phyloP scores from a whole-genome alignment of 2,888 invertebrate genomes.

The Harpalus rubripes region DNA sequence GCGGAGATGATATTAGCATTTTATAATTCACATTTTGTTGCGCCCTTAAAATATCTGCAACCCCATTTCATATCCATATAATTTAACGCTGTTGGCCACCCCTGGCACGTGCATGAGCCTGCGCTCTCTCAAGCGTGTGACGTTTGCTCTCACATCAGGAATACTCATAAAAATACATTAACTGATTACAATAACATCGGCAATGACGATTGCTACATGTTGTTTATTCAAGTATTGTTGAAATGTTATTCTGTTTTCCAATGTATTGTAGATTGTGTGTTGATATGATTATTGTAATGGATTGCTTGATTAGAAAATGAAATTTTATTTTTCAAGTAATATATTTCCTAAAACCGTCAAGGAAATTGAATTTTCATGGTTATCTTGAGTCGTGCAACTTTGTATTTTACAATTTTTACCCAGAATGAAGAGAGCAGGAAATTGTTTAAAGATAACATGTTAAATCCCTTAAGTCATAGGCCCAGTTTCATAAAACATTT shows the following conservation, averaged over 20 bases:
- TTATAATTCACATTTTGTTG: constrained; percentile 30
- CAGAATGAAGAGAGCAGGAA: too few species aligned
- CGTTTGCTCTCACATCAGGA: constrained; percentile 67
- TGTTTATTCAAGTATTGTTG: constrained; percentile 32
- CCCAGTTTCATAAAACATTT: too few species aligned
- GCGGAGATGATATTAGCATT: background rate
- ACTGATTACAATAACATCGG: constrained; percentile 73
- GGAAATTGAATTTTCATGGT: too few species aligned
- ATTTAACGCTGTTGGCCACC: constrained; percentile 62
- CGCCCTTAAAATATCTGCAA: constrained; percentile 48
- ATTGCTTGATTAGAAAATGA: background rate
- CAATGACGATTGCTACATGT: background rate
- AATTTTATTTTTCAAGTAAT: too few species aligned
- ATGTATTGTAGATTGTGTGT: background rate
- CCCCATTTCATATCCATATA: constrained; percentile 62
- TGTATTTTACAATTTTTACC: too few species aligned
- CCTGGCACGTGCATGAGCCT: constrained; percentile 52
- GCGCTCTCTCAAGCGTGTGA: constrained; percentile 54
- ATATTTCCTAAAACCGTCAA: too few species aligned
- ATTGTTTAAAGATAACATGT: too few species aligned
- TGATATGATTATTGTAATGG: constrained; percentile 23
- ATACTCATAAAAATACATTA: constrained; percentile 74
- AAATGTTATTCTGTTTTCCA: background rate
- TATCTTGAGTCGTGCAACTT: too few species aligned
- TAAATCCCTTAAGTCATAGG: too few species aligned